Conservation (phyloP, 1,140 invertebrate genomes). For the Hyphantria cunea region DNA sequence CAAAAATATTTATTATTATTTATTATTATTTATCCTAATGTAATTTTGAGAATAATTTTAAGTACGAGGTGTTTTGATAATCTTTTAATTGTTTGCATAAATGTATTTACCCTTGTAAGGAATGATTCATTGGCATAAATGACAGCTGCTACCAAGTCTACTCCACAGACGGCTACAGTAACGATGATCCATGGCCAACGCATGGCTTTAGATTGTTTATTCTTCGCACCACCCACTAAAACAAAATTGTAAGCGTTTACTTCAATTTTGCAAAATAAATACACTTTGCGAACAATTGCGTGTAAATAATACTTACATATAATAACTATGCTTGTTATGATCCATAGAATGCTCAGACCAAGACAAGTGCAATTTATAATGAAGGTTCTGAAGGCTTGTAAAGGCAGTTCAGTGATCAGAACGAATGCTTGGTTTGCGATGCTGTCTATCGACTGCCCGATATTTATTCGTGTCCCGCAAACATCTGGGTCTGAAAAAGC, state of each 20-base stretch:
- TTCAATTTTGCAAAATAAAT: background rate
- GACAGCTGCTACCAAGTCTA: conserved; percentile 55
- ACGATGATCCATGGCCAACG: conserved; percentile 58
- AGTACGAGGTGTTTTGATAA: no score
- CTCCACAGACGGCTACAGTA: conserved; percentile 36
- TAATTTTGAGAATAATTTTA: no score
- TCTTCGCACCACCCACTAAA: conserved; percentile 48
- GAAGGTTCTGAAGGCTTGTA: conserved; percentile 51
- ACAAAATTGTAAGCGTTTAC: conserved; percentile 1
- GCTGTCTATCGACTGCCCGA: conserved; percentile 51
- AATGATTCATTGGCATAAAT: conserved; percentile 62
- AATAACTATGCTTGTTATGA: conserved; percentile 44
- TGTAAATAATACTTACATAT: conserved; percentile 49
- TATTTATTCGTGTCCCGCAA: conserved; percentile 52
- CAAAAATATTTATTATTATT: no score
- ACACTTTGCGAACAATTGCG: background rate
- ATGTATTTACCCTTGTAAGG: conserved; percentile 52
- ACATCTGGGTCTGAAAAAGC: conserved; percentile 48
- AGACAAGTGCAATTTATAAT: conserved; percentile 47
- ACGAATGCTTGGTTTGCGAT: conserved; percentile 58
- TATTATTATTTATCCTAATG: no score
- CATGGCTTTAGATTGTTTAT: conserved; percentile 37
- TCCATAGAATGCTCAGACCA: conserved; percentile 44
- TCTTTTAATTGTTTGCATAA: no score
- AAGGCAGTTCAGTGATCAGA: conserved; percentile 38